These are phyloP conservation scores for Phalloptychus januarius DNA, from an alignment of 2,797 vertebrate species.

Conservation along the genomic window DNA sequence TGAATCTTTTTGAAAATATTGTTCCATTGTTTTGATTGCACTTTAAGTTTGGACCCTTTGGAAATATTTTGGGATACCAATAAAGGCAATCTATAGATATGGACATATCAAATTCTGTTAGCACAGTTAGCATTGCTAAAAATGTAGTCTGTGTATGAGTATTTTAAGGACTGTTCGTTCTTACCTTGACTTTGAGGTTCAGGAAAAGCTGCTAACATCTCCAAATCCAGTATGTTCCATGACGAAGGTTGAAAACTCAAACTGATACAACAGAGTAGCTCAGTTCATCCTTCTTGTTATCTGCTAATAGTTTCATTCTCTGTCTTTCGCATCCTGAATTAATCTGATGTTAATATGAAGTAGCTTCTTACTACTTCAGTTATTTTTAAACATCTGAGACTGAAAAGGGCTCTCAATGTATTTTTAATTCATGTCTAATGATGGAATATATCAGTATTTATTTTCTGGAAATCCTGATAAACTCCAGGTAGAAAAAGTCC, in stretches of 20 bases:
- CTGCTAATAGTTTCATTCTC: not conserved
- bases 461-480: not conserved
- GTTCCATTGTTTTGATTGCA: not conserved
- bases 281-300: not conserved
- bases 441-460: not conserved
- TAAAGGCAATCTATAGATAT: not conserved
- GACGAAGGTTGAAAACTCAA: not conserved
- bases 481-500: not conserved
- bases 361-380: not conserved
- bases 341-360: not conserved
- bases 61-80: not conserved
- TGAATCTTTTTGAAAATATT: conserved; percentile 10
- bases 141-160: not conserved
- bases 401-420: not conserved
- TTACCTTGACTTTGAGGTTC: not conserved
- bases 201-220: not conserved
- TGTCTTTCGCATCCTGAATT: not conserved
- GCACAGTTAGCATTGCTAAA: not conserved
- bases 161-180: not conserved
- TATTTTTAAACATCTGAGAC: not conserved
- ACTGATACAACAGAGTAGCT: not conserved
- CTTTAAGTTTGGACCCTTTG: not conserved
- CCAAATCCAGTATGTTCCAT: not conserved
- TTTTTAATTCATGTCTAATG: not conserved
- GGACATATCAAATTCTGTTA: not conserved